A percentile compares a stretch with the other conserved stretches of the same genome.
Conservation (phyloP, 2,113 vertebrate species). For the Trichechus manatus region DNA sequence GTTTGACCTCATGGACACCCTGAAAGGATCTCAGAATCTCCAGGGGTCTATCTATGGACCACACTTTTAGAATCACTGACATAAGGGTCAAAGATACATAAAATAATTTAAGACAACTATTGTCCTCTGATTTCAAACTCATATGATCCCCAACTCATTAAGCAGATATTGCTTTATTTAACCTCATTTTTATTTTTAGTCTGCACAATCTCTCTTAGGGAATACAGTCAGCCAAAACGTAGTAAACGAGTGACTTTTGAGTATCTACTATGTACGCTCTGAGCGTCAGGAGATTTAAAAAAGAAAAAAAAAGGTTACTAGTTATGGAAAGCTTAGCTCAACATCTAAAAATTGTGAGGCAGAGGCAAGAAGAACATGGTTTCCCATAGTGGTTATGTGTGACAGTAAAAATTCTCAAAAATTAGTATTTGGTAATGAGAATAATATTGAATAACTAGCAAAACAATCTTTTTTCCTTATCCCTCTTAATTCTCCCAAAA, state of each 20-base stretch:
- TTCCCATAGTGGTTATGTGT: not conserved
- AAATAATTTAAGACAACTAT: not conserved
- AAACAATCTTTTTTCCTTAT: not conserved
- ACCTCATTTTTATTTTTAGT: conserved; percentile 43
- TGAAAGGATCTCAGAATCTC: not conserved
- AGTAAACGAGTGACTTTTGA: not conserved
- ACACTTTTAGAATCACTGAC: not conserved
- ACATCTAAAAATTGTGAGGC: not conserved
- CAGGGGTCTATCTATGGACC: not conserved
- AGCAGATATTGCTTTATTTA: not conserved
- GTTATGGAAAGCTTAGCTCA: not conserved
- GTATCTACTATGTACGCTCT: not conserved
- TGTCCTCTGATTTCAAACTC: conserved; percentile 14
- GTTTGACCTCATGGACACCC: not conserved
- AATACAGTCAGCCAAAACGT: not conserved
- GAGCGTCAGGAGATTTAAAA: not conserved
- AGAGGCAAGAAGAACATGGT: not conserved
- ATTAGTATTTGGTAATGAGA: not conserved
- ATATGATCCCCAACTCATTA: not conserved
- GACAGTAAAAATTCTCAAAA: conserved; percentile 26
- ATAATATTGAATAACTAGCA: not conserved
- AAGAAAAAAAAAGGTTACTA: not conserved
- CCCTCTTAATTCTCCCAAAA: not conserved
- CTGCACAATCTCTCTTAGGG: not conserved
- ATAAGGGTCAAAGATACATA: not conserved